These are phyloP conservation scores for Bradysia coprophila DNA, from an alignment of 1,140 invertebrate genomes.

Conservation along the genomic window DNA sequence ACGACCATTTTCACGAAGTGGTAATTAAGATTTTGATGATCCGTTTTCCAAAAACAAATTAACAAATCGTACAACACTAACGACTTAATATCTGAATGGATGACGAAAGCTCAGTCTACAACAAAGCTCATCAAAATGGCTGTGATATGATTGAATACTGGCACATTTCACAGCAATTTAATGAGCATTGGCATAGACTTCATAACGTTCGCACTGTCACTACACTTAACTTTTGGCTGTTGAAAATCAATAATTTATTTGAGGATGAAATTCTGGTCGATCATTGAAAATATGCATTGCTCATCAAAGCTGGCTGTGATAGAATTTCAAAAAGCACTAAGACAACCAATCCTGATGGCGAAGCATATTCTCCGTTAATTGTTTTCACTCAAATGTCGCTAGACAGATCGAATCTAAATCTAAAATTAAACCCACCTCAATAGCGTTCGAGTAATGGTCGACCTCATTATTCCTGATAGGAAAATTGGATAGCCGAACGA, in stretches of 20 bases:
- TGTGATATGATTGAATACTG: conserved; percentile 1
- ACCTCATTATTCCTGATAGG: not conserved
- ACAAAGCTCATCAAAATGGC: conserved; percentile 3
- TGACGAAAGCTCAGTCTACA: not conserved
- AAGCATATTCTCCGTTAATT: not conserved
- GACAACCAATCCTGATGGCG: conserved; percentile 5
- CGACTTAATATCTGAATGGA: not conserved
- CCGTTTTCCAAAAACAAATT: not conserved
- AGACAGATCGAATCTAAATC: not conserved
- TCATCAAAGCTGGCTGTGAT: conserved; percentile 7
- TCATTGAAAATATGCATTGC: conserved; percentile 3
- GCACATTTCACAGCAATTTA: conserved; percentile 4
- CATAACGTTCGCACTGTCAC: not conserved
- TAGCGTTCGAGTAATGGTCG: not conserved
- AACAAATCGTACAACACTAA: too few species aligned
- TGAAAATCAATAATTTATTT: not conserved
- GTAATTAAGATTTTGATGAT: not conserved
- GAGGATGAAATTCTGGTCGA: not conserved
- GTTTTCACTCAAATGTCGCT: not conserved
- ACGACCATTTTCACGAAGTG: conserved; percentile 4
- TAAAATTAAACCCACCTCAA: not conserved
- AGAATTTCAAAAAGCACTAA: conserved; percentile 2
- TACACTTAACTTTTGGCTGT: not conserved
- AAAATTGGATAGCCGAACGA: too few species aligned
- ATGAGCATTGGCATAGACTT: conserved; percentile 2